A percentile compares a stretch with the other conserved stretches of the same genome.
These are phyloP conservation scores for Taphrorychus bicolor DNA, from an alignment of 2,888 invertebrate genomes.

Conservation along the genomic window DNA sequence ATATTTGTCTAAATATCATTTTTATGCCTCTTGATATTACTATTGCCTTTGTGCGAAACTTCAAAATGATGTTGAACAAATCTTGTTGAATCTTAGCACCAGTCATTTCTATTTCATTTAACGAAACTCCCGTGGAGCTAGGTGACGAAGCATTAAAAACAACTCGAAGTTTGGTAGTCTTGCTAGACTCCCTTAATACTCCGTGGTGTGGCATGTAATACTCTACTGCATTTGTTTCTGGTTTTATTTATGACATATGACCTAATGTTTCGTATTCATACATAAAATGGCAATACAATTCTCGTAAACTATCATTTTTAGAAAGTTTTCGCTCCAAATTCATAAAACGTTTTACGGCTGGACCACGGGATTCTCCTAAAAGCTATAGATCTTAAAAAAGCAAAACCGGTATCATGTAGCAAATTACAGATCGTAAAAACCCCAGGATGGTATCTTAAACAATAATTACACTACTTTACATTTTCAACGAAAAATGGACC, in stretches of 20 bases:
- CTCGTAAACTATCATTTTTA: too few relatives aligned
- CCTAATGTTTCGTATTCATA: constrained; percentile 25
- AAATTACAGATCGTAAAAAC: too few relatives aligned
- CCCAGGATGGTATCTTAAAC: too few relatives aligned
- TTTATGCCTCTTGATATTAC: too few relatives aligned
- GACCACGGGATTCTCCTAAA: constrained; percentile 28
- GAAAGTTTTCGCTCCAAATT: constrained; percentile 21
- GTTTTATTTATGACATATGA: constrained; percentile 23
- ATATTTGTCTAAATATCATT: too few relatives aligned
- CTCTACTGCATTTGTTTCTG: background rate
- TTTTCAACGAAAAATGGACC: too few relatives aligned
- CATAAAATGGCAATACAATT: constrained; percentile 26
- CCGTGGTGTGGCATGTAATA: constrained; percentile 29
- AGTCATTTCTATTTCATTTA: constrained; percentile 38
- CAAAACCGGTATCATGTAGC: too few relatives aligned
- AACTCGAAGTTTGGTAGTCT: constrained; percentile 32
- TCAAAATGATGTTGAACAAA: constrained; percentile 31
- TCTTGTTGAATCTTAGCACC: constrained; percentile 34
- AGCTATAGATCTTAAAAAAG: too few relatives aligned
- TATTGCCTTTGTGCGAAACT: too few relatives aligned
- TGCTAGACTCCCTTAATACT: constrained; percentile 26
- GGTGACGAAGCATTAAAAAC: constrained; percentile 31
- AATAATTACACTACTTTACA: too few relatives aligned
- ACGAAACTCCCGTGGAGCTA: constrained; percentile 26
- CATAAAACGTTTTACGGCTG: constrained; percentile 28